Evolutionary conservation across 2,113 vertebrate species (phyloP).

Genomic region (Melanostigma gelatinosum): DNA sequence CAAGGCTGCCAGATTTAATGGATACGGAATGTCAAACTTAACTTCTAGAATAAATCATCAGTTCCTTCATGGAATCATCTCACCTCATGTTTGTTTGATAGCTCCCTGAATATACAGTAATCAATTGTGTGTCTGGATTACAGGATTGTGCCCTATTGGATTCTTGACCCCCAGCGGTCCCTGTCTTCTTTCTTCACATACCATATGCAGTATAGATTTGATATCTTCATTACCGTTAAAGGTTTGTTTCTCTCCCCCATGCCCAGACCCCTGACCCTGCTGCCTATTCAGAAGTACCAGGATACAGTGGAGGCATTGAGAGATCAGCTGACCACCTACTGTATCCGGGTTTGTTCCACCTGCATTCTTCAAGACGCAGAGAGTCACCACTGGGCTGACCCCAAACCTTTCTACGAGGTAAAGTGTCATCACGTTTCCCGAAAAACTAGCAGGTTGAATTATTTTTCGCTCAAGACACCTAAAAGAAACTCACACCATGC

Average conservation of each 20-base stretch:
- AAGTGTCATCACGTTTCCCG: background rate
- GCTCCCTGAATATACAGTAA: slow-evolving; percentile 35
- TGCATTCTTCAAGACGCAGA: slow-evolving; percentile 95
- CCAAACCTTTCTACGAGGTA: slow-evolving; percentile 95
- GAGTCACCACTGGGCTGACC: slow-evolving; percentile 94
- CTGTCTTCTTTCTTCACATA: slow-evolving; percentile 2
- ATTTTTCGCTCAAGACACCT: background rate
- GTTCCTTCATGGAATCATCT: slow-evolving; percentile 51
- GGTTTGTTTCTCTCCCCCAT: slow-evolving; percentile 78
- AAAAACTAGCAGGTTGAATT: background rate
- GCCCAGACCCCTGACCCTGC: slow-evolving; percentile 87
- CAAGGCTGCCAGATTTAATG: slow-evolving; percentile 56
- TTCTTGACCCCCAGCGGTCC: slow-evolving; percentile 7
- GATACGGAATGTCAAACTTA: slow-evolving; percentile 62
- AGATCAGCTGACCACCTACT: slow-evolving; percentile 91
- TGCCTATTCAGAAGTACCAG: slow-evolving; percentile 89
- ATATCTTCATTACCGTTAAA: slow-evolving; percentile 14
- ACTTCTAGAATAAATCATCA: slow-evolving; percentile 62
- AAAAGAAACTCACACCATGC: background rate
- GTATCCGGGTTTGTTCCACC: slow-evolving; percentile 88
- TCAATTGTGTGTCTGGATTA: slow-evolving; percentile 40
- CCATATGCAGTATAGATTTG: slow-evolving; percentile 13
- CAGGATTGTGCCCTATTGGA: background rate
- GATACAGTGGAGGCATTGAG: slow-evolving; percentile 86
- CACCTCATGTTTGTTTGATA: slow-evolving; percentile 33